Evolutionary conservation across 92 coral and sea anemone genomes (phyloP).

Genomic region (Siderastrea radians): DNA sequence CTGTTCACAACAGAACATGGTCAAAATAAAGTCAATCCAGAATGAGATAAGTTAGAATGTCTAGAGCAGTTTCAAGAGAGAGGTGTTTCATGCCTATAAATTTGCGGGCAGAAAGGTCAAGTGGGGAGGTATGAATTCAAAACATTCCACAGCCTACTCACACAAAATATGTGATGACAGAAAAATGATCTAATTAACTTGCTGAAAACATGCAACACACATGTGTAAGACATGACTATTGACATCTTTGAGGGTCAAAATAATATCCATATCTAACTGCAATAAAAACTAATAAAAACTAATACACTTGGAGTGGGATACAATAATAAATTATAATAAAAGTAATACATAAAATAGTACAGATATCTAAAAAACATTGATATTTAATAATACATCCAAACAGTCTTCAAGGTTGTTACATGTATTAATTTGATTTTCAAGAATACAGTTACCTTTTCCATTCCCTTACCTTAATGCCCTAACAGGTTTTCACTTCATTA

Average conservation of each 20-base stretch:
- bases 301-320: not conserved
- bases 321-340: too few species aligned
- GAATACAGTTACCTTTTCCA: too few species aligned
- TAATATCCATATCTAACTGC: not conserved
- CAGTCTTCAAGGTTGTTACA: too few species aligned
- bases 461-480: too few species aligned
- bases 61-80: not conserved
- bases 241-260: too few species aligned
- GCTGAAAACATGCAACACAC: not conserved
- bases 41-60: not conserved
- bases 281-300: too few species aligned
- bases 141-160: constrained; percentile 17
- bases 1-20: not conserved
- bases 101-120: constrained; percentile 4
- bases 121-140: constrained; percentile 5
- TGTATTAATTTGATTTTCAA: too few species aligned
- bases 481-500: too few species aligned
- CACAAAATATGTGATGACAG: constrained; percentile 1
- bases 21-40: not conserved
- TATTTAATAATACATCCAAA: too few species aligned
- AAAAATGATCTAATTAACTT: not conserved
- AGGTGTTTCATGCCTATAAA: not conserved
- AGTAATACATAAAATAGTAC: too few species aligned
- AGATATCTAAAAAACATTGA: too few species aligned
- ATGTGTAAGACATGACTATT: not conserved